Conservation (phyloP, 2,888 invertebrate genomes). For the Apantesis nais region DNA sequence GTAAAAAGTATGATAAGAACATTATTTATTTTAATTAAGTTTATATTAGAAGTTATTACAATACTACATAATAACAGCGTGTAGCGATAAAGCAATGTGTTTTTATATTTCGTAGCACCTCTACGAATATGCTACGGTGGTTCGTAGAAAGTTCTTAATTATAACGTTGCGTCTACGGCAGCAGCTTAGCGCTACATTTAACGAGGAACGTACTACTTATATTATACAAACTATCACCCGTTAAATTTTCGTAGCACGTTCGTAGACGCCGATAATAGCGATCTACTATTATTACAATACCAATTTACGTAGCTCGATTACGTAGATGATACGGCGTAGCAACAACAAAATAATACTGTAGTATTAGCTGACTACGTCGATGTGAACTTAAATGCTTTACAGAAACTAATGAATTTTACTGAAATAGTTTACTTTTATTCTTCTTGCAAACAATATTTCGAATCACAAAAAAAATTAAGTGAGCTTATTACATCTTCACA, state of each 20-base stretch:
- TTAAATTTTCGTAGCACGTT: conserved; percentile 9
- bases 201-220: not conserved
- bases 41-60: not conserved
- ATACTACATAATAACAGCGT: not conserved
- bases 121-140: not conserved
- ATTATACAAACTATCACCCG: conserved; percentile 1
- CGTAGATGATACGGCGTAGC: conserved; percentile 38
- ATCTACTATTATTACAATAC: conserved; percentile 6
- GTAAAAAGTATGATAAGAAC: not conserved
- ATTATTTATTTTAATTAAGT: not conserved
- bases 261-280: conserved; percentile 12
- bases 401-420: conserved; percentile 6
- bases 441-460: not conserved
- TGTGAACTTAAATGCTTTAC: not conserved
- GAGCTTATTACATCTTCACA: no score
- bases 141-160: not conserved
- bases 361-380: not conserved
- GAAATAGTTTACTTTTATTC: not conserved
- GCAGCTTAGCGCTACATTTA: not conserved
- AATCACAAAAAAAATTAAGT: no score
- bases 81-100: not conserved
- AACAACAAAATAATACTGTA: not conserved
- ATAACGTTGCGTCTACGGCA: not conserved
- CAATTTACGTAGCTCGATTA: conserved; percentile 42
- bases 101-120: not conserved